Evolutionary conservation across 2,888 invertebrate species (phyloP).

Genomic region (Hesperia comma): DNA sequence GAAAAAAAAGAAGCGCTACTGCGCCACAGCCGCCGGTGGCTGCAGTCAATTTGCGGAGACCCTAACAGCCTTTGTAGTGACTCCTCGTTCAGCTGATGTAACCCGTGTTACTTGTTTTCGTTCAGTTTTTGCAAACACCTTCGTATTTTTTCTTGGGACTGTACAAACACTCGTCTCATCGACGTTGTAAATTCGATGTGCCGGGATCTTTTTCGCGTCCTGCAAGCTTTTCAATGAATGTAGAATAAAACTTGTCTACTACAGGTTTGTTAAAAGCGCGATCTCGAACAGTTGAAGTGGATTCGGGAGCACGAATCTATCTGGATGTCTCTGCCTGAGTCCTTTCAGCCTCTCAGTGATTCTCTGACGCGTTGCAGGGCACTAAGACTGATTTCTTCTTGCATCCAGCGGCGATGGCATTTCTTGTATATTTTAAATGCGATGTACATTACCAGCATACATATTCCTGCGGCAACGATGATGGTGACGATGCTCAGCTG

Average conservation of each 20-base stretch:
- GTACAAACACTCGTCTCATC: slow-evolving; percentile 41
- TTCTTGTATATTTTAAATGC: too few relatives aligned
- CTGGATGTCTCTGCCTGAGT: slow-evolving; percentile 3
- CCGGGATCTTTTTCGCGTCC: slow-evolving; percentile 25
- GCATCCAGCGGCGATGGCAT: too few relatives aligned
- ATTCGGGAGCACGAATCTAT: slow-evolving; percentile 3
- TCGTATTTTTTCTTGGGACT: slow-evolving; percentile 45
- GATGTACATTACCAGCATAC: too few relatives aligned
- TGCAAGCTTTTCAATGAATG: slow-evolving; percentile 22
- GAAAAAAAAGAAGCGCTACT: too few relatives aligned
- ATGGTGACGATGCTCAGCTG: too few relatives aligned
- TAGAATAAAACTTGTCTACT: slow-evolving; percentile 38
- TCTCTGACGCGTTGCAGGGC: too few relatives aligned
- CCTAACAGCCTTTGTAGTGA: not conserved
- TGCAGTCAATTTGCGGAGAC: too few relatives aligned
- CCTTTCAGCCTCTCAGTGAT: too few relatives aligned
- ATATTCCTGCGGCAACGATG: too few relatives aligned
- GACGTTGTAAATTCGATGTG: slow-evolving; percentile 42
- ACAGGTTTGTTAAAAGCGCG: slow-evolving; percentile 40
- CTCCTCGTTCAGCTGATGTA: not conserved
- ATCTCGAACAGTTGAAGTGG: slow-evolving; percentile 37
- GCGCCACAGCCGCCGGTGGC: too few relatives aligned
- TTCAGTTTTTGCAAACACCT: slow-evolving; percentile 46
- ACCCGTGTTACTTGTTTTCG: slow-evolving; percentile 44
- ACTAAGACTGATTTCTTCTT: too few relatives aligned